A percentile compares a stretch with the other conserved stretches of the same genome.
These are phyloP conservation scores for Leptothorax acervorum DNA, from an alignment of 2,888 invertebrate genomes.

Conservation along the genomic window DNA sequence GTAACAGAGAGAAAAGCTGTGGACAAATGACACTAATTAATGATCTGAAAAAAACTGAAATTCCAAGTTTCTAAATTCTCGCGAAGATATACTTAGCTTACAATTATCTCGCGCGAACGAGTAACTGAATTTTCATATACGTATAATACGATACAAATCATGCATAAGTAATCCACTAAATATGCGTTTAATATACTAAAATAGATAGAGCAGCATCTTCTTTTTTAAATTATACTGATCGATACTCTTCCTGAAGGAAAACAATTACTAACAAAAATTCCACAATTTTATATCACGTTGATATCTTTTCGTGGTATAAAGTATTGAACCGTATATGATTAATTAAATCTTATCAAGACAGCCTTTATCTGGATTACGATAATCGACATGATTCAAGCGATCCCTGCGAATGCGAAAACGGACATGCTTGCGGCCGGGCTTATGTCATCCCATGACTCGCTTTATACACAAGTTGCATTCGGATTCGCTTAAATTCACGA, in stretches of 20 bases:
- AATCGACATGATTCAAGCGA: background rate
- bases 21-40: background rate
- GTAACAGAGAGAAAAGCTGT: background rate
- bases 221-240: background rate
- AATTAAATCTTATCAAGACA: background rate
- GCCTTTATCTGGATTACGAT: background rate
- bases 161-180: background rate
- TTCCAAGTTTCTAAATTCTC: background rate
- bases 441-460: background rate
- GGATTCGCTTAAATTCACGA: constrained; percentile 12
- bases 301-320: background rate
- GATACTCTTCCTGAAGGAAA: background rate
- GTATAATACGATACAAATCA: background rate
- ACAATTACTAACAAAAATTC: background rate
- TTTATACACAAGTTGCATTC: background rate
- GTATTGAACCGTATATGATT: background rate
- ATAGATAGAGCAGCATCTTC: background rate
- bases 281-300: background rate
- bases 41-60: background rate
- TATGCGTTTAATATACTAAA: background rate
- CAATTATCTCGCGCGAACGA: background rate
- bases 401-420: background rate
- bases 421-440: background rate
- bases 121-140: background rate
- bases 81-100: no score